Percentiles rank a stretch among this genome's conserved stretches.
These are phyloP conservation scores for Lasioglossum marginatum DNA, from an alignment of 2,888 invertebrate species.

Conservation along the genomic window DNA sequence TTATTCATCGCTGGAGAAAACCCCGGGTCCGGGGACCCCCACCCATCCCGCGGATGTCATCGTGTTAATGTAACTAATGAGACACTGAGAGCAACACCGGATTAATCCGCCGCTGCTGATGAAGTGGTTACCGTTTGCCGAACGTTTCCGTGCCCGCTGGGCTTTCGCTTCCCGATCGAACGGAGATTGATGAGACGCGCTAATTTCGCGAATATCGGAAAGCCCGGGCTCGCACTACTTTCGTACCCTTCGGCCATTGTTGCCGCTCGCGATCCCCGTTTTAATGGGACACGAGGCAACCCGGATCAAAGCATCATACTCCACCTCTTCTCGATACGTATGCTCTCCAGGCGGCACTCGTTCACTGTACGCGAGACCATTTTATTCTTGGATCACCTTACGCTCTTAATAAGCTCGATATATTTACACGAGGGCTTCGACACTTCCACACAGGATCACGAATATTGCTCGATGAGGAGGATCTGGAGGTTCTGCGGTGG, in stretches of 20 bases:
- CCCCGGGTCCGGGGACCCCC: neutral
- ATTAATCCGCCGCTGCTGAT: constrained; percentile 50
- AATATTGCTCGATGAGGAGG: neutral
- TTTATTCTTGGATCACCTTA: neutral
- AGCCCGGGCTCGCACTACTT: neutral
- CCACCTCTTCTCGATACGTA: neutral
- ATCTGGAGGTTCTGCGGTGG: neutral
- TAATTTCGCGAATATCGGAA: constrained; percentile 27
- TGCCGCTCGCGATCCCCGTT: neutral
- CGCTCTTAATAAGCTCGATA: neutral
- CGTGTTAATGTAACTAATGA: constrained; percentile 60
- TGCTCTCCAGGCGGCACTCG: neutral
- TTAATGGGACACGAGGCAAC: neutral
- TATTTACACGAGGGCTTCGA: neutral
- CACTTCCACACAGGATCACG: neutral
- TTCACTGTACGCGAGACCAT: neutral
- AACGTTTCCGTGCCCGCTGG: constrained; percentile 18
- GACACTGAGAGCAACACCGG: constrained; percentile 55
- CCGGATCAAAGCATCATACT: neutral
- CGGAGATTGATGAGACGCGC: constrained; percentile 48
- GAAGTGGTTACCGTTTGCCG: constrained; percentile 42
- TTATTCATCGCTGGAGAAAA: constrained; percentile 53
- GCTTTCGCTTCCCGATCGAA: constrained; percentile 16
- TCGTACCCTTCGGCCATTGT: neutral
- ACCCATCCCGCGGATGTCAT: constrained; percentile 47